These are phyloP conservation scores for Epinephelus malabaricus DNA, from an alignment of 2,797 vertebrate species.

Conservation along the genomic window DNA sequence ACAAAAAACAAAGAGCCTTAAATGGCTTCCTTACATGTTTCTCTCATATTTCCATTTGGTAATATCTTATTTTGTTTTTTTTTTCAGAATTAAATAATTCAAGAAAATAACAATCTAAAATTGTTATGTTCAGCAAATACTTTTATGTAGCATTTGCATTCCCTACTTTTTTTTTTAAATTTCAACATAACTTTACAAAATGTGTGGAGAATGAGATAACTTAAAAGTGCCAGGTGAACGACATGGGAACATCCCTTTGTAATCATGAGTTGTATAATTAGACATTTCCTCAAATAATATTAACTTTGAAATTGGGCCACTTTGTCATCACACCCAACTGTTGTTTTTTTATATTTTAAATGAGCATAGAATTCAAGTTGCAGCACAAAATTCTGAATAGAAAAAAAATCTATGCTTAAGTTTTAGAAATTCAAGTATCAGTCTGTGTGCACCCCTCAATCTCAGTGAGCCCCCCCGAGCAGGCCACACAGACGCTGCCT, in stretches of 20 bases:
- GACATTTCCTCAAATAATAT: not conserved
- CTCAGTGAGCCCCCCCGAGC: not conserved
- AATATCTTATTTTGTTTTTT: too few relatives aligned
- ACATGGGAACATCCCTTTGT: not conserved
- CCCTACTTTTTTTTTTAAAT: too few relatives aligned
- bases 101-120: too few relatives aligned
- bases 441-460: not conserved
- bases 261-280: not conserved
- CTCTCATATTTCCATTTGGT: too few relatives aligned
- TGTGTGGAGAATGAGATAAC: not conserved
- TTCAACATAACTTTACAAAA: not conserved
- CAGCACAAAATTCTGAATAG: not conserved
- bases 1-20: too few relatives aligned
- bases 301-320: not conserved
- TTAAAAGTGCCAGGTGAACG: too few relatives aligned
- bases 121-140: too few relatives aligned
- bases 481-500: conserved; percentile 31
- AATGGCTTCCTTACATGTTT: too few relatives aligned
- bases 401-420: not conserved
- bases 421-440: not conserved
- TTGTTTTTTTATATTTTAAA: not conserved
- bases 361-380: not conserved
- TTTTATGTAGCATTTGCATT: too few relatives aligned
- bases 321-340: not conserved
- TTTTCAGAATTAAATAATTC: too few relatives aligned